Base-by-base conservation (phyloP, 2,113 vertebrate species). In the Nesoenas mayeri region DNA sequence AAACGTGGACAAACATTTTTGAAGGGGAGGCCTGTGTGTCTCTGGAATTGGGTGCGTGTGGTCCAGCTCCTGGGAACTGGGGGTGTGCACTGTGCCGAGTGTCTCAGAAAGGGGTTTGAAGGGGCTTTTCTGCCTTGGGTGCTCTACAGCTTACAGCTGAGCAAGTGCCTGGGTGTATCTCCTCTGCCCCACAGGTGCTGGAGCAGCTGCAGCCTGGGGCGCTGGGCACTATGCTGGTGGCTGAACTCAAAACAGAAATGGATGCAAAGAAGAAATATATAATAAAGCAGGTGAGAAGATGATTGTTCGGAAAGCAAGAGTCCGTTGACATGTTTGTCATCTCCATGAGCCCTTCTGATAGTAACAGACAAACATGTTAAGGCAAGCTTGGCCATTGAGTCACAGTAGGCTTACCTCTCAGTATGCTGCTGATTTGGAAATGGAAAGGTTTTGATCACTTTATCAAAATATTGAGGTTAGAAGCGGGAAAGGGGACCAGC, bases 271-370 rank as follows among this genome's bases (percentile, higher is more conserved):
- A 88, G 42, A 94, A 90, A 38, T 96, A 78, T 0, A 0, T 78
- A 31, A 78, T 97, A 70, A 97, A 97, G 57, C 91, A 97, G 97
- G 97, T 97, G 88, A 96, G 96, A 34, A 58, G 20, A 40, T n/a
- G 10, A 72, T 96, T 81, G 67, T 67, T 69, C 69, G 53, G 88
- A 91, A 87, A 93, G 74, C 42, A 36, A 8, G 42, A 58, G 38
- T 26, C 15, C 1, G 1, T 40, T 79, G 47, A 36, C 8, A 0
- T 3, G 14, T 32, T 91, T 67, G 11, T 6, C 21, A 3, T 90
- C 28, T 48, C 62, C 17, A 32, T 26, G 29, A 9, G 8, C 20
- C 4, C 20, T 12, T 56, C 1, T 20, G 21, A 1, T 6, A 3
- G 12, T 5, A 38, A 48, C 34, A 9, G 15, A 21, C 15, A 28